Base-by-base conservation (phyloP, 2,888 invertebrate species). In the Phragmatobia fuliginosa region DNA sequence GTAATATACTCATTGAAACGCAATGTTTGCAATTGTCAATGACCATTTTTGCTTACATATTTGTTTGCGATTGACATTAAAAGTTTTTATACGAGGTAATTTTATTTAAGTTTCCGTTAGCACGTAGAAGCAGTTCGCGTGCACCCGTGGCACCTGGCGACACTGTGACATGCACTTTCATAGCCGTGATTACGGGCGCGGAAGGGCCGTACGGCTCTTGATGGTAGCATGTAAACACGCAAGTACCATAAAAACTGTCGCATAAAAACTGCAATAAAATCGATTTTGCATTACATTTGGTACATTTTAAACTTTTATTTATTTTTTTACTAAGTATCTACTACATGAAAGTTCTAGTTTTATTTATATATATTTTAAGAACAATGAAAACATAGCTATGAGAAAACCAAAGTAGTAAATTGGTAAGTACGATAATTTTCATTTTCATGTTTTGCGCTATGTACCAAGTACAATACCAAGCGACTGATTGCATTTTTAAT, bases 181-280 rank as follows among this genome's bases (percentile, higher is more conserved):
- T 83, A 82, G 76, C 78, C 79, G 83, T 85, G 82, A 86, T 90
- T 90, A 88, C 76, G 78, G 84, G 60, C 76, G 68, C 83, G 85
- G 83, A 85, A 85, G 85, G 77, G 72, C 70, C 72, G 78, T 74
- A 71, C 78, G 75, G 84, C 85, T 87, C 87, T 87, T 85, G 72
- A 83, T 81, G 80, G 80, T 81, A 77, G 85, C 83, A 83, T 86
- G 83, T 79, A 77, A 83, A 73, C 88, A 87, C 87, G 87, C 87
- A 67, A 85, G 78, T 82, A 74, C 71, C 75, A 68, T 62, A 49
- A 49, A 21, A 45, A 45, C 45, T 45, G 62, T 73, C 68, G 70
- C 70, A 79, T 78, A 80, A 76, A 81, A 80, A 81, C 77, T 58
- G 71, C 77, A 83, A 79, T 79, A 72, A 75, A 65, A 74, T 71